Evolutionary conservation across 2,888 invertebrate genomes (phyloP), one percentile per base, ranked within the genome.

Genomic region (Blastobasis adustella): DNA sequence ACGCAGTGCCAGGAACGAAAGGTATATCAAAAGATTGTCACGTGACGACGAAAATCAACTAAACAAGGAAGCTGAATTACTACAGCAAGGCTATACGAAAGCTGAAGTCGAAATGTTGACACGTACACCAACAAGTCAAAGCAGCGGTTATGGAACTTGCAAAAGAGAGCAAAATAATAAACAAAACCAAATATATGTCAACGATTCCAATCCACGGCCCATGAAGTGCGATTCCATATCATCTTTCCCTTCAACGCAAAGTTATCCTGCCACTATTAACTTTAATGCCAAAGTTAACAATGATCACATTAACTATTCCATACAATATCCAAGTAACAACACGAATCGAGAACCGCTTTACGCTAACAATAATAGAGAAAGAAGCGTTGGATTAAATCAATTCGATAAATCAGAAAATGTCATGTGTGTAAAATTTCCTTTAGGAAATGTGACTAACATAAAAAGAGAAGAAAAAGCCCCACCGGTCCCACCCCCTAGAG

Each of bases 401-500:
- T 79, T 81, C 55, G 82, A 83, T 55, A 85, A 73, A 60, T 73
- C 79, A 10, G 85, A 88, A 40, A 83, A 74, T 53, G 77, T 90
- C 1, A 79, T 90, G 72, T 84, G 84, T 53, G 82, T 90, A 23
- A 90, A 90, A 65, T 90, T 90, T 73, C 89, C 89, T 10, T 63
- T 90, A 45, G 89, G 89, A 51, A 89, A 86, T 63, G 80, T 86
- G 5, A 78, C 79, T 44, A 81, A 81, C 58, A 73, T 78, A 42
- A 82, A 79, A 60, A 79, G 78, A 61, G 87, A 89, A 46, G 83
- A 84, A 49, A 89, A 86, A 47, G 67, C 91, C 42, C 94, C 95
- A 5, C 95, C 95, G 0, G 92, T 93, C 4, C 95, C 95, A 38
- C 95, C 95, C 0, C 95, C 95, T n/a, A 86, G 94, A 62, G 94